Conservation (phyloP, 2,797 vertebrate genomes). For the Alosa sapidissima region DNA sequence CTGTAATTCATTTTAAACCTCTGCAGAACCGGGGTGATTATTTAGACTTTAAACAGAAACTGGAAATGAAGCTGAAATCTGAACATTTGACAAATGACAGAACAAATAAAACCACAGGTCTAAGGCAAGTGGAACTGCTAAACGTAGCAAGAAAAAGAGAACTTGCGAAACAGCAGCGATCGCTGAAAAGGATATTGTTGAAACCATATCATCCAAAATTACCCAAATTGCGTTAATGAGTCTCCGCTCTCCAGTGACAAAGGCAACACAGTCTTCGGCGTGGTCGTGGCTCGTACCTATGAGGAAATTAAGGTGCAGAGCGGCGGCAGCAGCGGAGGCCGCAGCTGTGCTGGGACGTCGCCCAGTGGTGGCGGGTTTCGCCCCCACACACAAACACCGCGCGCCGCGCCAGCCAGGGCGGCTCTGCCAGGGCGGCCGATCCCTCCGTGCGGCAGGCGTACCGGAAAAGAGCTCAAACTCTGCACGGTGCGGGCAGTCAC, state of each 20-base stretch:
- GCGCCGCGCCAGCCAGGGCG: background rate
- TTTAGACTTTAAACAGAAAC: constrained; percentile 21
- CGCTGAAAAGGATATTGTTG: constrained; percentile 12
- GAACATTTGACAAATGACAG: constrained; percentile 13
- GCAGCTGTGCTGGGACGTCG: constrained; percentile 53
- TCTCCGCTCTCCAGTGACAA: constrained; percentile 50
- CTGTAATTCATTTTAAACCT: background rate
- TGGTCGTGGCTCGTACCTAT: background rate
- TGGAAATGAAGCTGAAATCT: constrained; percentile 22
- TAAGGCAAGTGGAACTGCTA: background rate
- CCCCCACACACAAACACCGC: constrained; percentile 40
- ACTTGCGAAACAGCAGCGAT: background rate
- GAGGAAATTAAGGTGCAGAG: constrained; percentile 20
- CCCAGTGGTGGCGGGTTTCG: constrained; percentile 50
- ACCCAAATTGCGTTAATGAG: constrained; percentile 66
- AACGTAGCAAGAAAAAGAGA: background rate
- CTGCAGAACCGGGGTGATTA: background rate
- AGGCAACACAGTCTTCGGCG: constrained; percentile 24
- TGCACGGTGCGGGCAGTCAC: background rate
- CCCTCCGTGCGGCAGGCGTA: constrained; percentile 3
- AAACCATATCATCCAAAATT: constrained; percentile 48
- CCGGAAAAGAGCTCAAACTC: background rate
- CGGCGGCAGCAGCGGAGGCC: constrained; percentile 32
- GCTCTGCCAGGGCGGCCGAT: background rate
- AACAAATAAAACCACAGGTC: background rate